phyloP scores from a whole-genome alignment of 2,113 vertebrate species.

The Mirza zaza region DNA sequence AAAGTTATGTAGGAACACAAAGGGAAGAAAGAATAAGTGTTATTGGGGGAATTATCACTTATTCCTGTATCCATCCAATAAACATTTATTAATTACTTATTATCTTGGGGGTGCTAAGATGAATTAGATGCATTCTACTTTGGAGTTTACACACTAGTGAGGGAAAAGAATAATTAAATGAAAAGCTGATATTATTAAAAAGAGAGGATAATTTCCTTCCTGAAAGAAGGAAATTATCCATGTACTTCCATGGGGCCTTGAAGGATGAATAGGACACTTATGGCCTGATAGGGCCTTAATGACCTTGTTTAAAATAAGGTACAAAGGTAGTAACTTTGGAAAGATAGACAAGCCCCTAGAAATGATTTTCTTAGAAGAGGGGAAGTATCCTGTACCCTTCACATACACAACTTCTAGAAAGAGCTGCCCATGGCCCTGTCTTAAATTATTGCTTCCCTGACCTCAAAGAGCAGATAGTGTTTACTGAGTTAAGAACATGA shows the following conservation, averaged over 20 bases:
- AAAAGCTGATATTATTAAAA: neutral
- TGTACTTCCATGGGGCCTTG: rapidly evolving
- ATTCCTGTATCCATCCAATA: neutral
- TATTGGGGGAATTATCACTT: neutral
- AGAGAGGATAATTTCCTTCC: neutral
- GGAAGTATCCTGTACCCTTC: neutral
- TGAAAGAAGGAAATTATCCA: no score
- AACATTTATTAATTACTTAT: neutral
- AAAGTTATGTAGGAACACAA: neutral
- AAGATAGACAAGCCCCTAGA: neutral
- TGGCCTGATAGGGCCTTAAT: neutral
- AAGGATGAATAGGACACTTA: neutral
- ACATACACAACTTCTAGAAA: neutral
- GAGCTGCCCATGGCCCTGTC: neutral
- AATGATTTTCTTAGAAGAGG: neutral
- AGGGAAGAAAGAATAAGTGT: neutral
- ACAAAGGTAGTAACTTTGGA: neutral
- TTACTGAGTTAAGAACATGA: neutral
- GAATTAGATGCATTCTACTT: neutral
- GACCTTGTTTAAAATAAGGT: neutral
- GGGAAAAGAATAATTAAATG: neutral
- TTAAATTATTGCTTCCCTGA: neutral
- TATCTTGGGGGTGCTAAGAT: neutral
- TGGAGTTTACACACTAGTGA: neutral
- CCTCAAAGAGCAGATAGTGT: neutral